Percentiles rank a stretch among this genome's conserved stretches.
Evolutionary conservation across 1,140 invertebrate species (phyloP).

Genomic region (Bombus confusus): DNA sequence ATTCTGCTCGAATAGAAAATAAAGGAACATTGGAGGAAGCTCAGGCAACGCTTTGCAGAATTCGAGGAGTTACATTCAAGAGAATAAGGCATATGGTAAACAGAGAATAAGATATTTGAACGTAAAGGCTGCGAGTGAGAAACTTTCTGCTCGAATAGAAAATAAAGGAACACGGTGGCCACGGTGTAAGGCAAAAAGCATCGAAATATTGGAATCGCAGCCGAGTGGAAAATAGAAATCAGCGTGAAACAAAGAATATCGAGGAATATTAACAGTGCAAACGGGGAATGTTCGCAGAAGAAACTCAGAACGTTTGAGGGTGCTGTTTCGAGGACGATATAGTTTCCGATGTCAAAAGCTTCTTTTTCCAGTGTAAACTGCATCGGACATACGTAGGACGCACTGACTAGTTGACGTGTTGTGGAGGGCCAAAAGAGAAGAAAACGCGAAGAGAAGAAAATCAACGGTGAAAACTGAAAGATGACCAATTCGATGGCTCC

Average conservation of each 20-base stretch:
- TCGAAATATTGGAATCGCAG: too few relatives aligned
- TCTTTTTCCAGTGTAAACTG: background rate
- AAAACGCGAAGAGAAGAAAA: too few relatives aligned
- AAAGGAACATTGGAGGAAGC: background rate
- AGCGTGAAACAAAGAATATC: background rate
- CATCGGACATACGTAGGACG: background rate
- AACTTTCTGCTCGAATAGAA: background rate
- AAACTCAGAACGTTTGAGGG: background rate
- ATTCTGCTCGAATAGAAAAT: too few relatives aligned
- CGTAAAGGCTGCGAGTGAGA: too few relatives aligned
- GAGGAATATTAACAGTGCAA: background rate
- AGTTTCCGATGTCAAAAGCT: background rate
- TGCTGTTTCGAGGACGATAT: background rate
- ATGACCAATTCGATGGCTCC: background rate
- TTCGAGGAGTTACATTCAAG: too few relatives aligned
- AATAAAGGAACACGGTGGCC: too few relatives aligned
- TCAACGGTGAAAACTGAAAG: background rate
- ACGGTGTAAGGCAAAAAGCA: too few relatives aligned
- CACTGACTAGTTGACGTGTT: background rate
- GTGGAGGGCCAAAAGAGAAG: fast-evolving
- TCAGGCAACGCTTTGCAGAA: too few relatives aligned
- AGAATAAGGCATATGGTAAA: too few relatives aligned
- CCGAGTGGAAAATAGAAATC: background rate
- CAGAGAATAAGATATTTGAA: too few relatives aligned
- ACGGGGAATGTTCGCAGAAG: background rate